phyloP scores from a whole-genome alignment of 2,797 vertebrate genomes.

The Phalanger gymnotis region DNA sequence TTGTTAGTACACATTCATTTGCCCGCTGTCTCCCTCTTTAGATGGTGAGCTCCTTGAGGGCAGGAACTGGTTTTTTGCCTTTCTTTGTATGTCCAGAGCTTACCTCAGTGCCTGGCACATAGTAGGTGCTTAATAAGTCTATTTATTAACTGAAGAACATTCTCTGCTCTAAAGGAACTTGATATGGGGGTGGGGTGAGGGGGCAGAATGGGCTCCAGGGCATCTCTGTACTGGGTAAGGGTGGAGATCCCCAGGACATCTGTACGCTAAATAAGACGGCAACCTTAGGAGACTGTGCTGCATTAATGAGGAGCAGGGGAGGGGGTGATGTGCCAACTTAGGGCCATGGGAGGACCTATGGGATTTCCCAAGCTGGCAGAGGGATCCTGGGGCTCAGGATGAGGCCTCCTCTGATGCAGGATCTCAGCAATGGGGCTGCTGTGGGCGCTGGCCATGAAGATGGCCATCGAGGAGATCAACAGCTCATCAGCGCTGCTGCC shows the following conservation, averaged over 20 bases:
- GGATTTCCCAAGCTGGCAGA: background rate
- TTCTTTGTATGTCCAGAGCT: background rate
- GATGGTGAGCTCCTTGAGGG: background rate
- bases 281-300: background rate
- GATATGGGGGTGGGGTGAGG: background rate
- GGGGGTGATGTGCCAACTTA: fast-evolving
- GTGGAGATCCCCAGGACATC: background rate
- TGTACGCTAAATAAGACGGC: no score
- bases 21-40: background rate
- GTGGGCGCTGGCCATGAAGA: conserved; percentile 83
- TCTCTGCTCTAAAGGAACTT: background rate
- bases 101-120: background rate
- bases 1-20: background rate
- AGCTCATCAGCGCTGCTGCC: conserved; percentile 80
- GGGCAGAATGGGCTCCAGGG: background rate
- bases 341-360: background rate
- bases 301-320: background rate
- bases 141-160: background rate
- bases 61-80: background rate
- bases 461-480: conserved; percentile 86
- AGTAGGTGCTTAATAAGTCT: background rate
- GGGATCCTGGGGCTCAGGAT: background rate
- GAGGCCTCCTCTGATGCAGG: conserved; percentile 38
- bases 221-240: background rate
- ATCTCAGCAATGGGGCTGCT: conserved; percentile 68